Percentiles rank a stretch among this genome's conserved stretches.
These are phyloP conservation scores for Prionailurus viverrinus DNA, from an alignment of 2,113 vertebrate genomes.

Conservation along the genomic window DNA sequence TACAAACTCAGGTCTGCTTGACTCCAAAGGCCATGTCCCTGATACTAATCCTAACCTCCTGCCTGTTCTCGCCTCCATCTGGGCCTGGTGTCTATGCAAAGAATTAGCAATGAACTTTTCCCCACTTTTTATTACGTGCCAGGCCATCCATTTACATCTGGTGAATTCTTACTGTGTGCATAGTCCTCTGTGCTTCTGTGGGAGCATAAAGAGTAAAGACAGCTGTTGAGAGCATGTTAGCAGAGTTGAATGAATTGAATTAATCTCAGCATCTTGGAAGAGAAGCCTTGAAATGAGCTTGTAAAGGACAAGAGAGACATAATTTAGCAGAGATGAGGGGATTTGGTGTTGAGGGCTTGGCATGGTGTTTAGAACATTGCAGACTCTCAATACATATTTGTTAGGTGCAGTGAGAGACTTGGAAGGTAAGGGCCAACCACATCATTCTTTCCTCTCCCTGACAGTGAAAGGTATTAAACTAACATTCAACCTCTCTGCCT, in stretches of 20 bases:
- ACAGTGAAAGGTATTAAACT: neutral
- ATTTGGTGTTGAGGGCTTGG: neutral
- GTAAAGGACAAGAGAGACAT: conserved; percentile 13
- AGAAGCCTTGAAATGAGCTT: conserved; percentile 38
- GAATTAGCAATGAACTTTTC: neutral
- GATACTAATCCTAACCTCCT: neutral
- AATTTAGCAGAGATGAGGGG: neutral
- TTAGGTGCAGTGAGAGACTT: neutral
- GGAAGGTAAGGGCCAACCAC: neutral
- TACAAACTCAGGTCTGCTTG: neutral
- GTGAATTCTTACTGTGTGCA: conserved; percentile 34
- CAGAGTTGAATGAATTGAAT: conserved; percentile 7
- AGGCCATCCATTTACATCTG: neutral
- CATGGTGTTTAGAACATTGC: neutral
- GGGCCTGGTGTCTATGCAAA: neutral
- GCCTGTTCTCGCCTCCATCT: neutral
- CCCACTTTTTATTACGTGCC: neutral
- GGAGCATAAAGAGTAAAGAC: neutral
- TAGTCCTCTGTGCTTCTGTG: neutral
- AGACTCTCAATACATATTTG: conserved; percentile 8
- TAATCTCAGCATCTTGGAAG: neutral
- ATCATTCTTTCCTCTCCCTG: neutral
- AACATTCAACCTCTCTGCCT: neutral
- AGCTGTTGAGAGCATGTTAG: neutral
- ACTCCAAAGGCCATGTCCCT: neutral